A percentile compares a stretch with the other conserved stretches of the same genome.
phyloP scores from a whole-genome alignment of 2,113 vertebrate species.

The Malaclemys terrapin region DNA sequence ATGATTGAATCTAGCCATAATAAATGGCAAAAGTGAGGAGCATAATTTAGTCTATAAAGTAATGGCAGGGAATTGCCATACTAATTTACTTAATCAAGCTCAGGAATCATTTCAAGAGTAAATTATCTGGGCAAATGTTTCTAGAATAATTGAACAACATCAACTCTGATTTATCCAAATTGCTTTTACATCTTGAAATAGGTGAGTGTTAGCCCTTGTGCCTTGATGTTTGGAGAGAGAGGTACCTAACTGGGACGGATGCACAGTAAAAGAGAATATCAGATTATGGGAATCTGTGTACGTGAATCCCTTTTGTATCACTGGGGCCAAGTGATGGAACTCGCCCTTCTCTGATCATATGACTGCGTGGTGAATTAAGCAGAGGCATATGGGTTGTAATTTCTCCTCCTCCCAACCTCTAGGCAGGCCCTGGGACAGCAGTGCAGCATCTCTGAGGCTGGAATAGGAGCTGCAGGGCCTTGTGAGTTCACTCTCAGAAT shows the following conservation, averaged over 20 bases:
- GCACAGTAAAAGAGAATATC: not conserved
- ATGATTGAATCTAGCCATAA: not conserved
- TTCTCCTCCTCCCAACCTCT: not conserved
- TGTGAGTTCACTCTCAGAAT: fast-evolving
- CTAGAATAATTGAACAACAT: not conserved
- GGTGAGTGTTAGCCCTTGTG: not conserved
- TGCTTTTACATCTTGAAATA: not conserved
- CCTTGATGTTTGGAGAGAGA: fast-evolving
- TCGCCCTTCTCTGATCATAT: not conserved
- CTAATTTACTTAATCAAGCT: not conserved
- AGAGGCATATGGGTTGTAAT: not conserved
- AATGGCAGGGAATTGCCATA: not conserved
- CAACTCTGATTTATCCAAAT: not conserved
- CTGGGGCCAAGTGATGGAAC: not conserved
- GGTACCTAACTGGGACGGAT: not conserved
- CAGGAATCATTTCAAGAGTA: not conserved
- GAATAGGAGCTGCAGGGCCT: not conserved
- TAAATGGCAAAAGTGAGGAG: not conserved
- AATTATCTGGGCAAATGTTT: not conserved
- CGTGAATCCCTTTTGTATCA: not conserved
- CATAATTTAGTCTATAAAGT: not conserved
- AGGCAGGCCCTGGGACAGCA: not conserved
- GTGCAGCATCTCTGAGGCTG: not conserved
- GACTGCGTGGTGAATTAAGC: not conserved
- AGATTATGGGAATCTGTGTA: not conserved